Evolutionary conservation across 1,140 invertebrate species (phyloP).

Genomic region (Hycleus cichorii): DNA sequence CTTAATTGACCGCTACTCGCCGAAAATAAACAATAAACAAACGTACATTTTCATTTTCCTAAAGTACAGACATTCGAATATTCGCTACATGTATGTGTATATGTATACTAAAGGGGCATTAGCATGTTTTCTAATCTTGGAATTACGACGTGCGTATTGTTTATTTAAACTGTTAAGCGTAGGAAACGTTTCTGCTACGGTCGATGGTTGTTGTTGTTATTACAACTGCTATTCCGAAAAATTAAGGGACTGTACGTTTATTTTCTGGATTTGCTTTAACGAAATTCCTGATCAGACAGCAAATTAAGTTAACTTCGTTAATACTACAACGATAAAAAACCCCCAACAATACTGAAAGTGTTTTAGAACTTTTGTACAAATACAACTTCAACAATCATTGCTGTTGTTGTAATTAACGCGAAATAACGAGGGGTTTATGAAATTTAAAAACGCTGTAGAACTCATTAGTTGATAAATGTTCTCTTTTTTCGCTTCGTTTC

Average conservation of each 20-base stretch:
- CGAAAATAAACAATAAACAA: constrained; percentile 16
- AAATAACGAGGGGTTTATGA: too few relatives aligned
- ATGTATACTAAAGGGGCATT: neutral
- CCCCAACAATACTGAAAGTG: too few relatives aligned
- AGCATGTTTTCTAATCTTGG: constrained; percentile 15
- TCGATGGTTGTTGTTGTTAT: neutral
- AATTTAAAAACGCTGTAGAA: too few relatives aligned
- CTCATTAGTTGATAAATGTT: too few relatives aligned
- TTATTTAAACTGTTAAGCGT: constrained; percentile 11
- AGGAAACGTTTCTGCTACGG: neutral
- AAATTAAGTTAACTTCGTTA: too few relatives aligned
- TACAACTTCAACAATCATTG: too few relatives aligned
- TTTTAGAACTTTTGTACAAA: too few relatives aligned
- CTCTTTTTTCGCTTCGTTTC: too few relatives aligned
- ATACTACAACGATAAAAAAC: too few relatives aligned
- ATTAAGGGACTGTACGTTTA: constrained; percentile 9
- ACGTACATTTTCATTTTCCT: constrained; percentile 7
- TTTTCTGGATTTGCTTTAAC: constrained; percentile 13
- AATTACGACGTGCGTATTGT: constrained; percentile 16
- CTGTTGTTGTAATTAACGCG: too few relatives aligned
- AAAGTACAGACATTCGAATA: neutral
- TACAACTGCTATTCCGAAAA: neutral
- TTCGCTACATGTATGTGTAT: too few relatives aligned
- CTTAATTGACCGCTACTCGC: constrained; percentile 14
- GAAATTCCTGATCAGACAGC: too few relatives aligned